phyloP scores from a whole-genome alignment of 2,797 vertebrate species.

The Sylvilagus floridanus region DNA sequence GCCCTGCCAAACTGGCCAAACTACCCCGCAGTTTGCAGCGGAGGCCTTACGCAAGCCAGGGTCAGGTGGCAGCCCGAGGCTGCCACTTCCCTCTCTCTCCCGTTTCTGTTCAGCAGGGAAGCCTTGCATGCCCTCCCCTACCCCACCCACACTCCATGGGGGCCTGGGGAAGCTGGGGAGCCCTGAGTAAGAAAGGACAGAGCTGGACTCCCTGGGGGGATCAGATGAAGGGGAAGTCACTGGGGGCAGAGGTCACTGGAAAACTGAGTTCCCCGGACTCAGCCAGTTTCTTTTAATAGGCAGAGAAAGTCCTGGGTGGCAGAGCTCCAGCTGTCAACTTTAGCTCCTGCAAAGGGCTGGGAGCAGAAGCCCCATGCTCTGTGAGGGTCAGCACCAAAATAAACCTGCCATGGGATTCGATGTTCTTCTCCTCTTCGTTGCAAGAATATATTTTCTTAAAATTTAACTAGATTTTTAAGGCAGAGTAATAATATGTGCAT shows the following conservation, averaged over 20 bases:
- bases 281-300: slow-evolving; percentile 73
- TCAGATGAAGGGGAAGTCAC: neutral
- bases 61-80: neutral
- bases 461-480: slow-evolving; percentile 8
- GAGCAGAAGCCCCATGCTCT: neutral
- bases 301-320: slow-evolving; percentile 34
- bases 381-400: slow-evolving; percentile 13
- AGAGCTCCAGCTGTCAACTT: slow-evolving; percentile 46
- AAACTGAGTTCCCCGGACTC: neutral
- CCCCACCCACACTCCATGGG: no score
- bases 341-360: slow-evolving; percentile 47
- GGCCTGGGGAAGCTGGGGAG: neutral
- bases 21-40: neutral
- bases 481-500: neutral
- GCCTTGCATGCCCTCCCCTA: neutral
- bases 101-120: neutral
- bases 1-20: neutral
- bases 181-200: neutral
- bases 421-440: neutral
- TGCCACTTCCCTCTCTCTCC: neutral
- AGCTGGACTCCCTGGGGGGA: neutral
- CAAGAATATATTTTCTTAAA: slow-evolving; percentile 1
- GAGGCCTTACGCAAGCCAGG: neutral
- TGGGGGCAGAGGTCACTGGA: neutral
- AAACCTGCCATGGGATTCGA: neutral